Evolutionary conservation across 35 echinoderm and acorn worm genomes (phyloP).

Genomic region (Chiridota heheva): DNA sequence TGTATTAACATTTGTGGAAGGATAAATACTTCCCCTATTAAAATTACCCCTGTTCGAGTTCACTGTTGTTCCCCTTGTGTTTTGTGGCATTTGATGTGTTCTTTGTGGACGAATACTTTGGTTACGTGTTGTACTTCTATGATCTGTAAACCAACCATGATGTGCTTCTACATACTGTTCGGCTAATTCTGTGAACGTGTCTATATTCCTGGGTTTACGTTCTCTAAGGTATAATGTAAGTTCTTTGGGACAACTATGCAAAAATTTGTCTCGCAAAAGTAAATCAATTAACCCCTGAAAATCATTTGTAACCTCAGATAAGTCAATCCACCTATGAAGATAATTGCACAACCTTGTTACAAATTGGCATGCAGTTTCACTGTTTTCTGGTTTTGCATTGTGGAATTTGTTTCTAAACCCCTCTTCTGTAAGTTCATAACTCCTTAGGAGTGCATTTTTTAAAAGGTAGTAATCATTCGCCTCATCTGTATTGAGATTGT

Average conservation of each 20-base stretch:
- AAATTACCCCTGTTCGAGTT: not conserved
- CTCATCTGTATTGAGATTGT: not conserved
- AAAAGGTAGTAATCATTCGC: not conserved
- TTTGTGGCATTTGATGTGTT: not conserved
- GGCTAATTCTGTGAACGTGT: not conserved
- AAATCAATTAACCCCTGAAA: slow-evolving; percentile 22
- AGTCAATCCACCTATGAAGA: slow-evolving; percentile 21
- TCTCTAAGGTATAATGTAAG: slow-evolving; percentile 15
- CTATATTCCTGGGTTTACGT: not conserved
- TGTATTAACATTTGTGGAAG: not conserved
- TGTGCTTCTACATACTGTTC: not conserved
- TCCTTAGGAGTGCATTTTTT: not conserved
- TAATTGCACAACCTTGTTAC: slow-evolving; percentile 10
- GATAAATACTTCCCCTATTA: not conserved
- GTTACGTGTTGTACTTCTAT: not conserved
- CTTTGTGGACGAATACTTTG: not conserved
- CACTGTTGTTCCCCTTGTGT: not conserved
- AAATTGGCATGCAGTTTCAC: slow-evolving; percentile 27
- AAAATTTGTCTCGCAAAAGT: slow-evolving; percentile 17
- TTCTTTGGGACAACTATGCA: slow-evolving; percentile 26
- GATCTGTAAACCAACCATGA: not conserved
- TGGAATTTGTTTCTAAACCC: slow-evolving; percentile 35
- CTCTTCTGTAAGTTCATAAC: slow-evolving; percentile 27
- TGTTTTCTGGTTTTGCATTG: not conserved
- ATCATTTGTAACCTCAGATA: not conserved